A percentile compares a stretch with the other conserved stretches of the same genome.
phyloP scores from a whole-genome alignment of 2,113 vertebrate genomes.

The Oryzias woworae region DNA sequence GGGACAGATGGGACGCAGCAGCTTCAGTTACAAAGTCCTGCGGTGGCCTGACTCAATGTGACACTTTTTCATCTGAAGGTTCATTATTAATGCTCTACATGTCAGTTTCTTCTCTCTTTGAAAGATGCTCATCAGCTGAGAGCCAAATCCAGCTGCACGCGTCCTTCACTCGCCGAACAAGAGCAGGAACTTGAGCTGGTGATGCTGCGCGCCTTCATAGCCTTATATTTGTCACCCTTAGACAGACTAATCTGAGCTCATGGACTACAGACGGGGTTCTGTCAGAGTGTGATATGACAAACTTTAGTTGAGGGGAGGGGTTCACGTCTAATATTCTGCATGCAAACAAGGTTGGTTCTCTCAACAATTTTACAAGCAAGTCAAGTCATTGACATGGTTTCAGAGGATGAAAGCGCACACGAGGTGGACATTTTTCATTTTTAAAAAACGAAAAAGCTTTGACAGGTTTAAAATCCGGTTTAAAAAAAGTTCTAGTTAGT shows the following conservation, averaged over 20 bases:
- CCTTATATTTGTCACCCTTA: constrained; percentile 35
- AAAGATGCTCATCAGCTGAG: constrained; percentile 17
- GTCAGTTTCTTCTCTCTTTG: constrained; percentile 18
- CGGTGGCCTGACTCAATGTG: background rate
- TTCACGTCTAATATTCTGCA: constrained; percentile 10
- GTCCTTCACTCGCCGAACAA: constrained; percentile 25
- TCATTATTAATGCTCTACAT: constrained; percentile 37
- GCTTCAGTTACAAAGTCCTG: background rate
- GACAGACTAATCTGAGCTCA: constrained; percentile 35
- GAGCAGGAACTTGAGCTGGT: constrained; percentile 37
- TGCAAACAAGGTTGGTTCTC: constrained; percentile 1
- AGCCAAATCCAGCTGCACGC: constrained; percentile 5
- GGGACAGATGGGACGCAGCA: background rate
- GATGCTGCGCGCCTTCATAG: constrained; percentile 30
- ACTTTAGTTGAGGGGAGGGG: constrained; percentile 1
- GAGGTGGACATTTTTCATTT: background rate
- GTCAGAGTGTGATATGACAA: constrained; percentile 28
- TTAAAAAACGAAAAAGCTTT: background rate
- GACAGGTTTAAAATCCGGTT: constrained; percentile 13
- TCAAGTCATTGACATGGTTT: too few species aligned
- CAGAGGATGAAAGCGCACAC: background rate
- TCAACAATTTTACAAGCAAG: constrained; percentile 3
- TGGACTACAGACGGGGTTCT: constrained; percentile 20
- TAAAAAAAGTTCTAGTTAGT: too few species aligned
- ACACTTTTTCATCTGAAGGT: constrained; percentile 22